Percentiles rank a stretch among this genome's conserved stretches.
phyloP scores from a whole-genome alignment of 2,797 vertebrate species.

The Otolemur crassicaudatus region DNA sequence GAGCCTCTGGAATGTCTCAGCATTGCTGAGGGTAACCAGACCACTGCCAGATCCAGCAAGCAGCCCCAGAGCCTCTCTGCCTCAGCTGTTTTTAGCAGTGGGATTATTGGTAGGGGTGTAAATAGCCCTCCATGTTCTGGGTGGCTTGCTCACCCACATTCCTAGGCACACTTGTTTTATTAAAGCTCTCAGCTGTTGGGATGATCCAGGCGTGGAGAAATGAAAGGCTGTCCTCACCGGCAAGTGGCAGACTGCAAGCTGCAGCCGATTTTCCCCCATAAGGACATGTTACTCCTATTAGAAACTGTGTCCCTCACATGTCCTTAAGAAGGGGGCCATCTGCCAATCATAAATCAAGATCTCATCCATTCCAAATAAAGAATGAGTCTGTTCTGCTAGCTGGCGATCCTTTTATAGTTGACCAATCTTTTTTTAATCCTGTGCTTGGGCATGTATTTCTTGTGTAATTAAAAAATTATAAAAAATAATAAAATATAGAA shows the following conservation, averaged over 20 bases:
- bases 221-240: not conserved
- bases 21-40: constrained; percentile 20
- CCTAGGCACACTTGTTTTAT: constrained; percentile 25
- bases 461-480: constrained; percentile 53
- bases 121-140: constrained; percentile 36
- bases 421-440: not conserved
- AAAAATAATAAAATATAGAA: constrained; percentile 60
- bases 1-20: constrained; percentile 56
- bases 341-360: constrained; percentile 54
- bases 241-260: not conserved
- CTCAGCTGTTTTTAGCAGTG: constrained; percentile 57
- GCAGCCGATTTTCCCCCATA: not conserved
- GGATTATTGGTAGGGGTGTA: constrained; percentile 50
- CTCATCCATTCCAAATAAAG: constrained; percentile 49
- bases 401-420: not conserved
- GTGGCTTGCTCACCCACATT: constrained; percentile 3
- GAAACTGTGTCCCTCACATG: constrained; percentile 40
- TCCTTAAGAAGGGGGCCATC: constrained; percentile 54
- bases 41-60: not conserved
- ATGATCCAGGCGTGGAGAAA: not conserved
- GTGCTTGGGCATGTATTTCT: not conserved
- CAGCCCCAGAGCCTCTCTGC: not conserved
- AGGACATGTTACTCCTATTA: constrained; percentile 70
- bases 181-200: constrained; percentile 72
- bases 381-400: not conserved